Base-by-base conservation (phyloP, 2,888 invertebrate species). In the Matsumyia berberina region DNA sequence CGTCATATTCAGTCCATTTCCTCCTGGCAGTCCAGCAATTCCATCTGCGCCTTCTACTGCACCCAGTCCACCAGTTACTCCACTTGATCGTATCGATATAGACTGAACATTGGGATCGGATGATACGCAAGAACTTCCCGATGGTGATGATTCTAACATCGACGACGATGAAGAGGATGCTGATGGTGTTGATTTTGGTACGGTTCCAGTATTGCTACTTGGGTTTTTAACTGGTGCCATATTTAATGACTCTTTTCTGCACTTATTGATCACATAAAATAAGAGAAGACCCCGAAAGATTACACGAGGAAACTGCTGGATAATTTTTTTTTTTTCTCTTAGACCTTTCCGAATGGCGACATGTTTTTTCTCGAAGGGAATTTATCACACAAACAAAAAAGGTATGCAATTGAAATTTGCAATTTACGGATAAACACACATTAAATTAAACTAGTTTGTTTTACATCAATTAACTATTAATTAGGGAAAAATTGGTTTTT, bases 111-210 rank as follows among this genome's bases (percentile, higher is more conserved):
- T 83, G 8, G 62, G 79, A 29, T 79, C 69, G 4, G 73, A 74
- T 12, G 83, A 69, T 44, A 73, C 55, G 5, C 57, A n/a, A 6
- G 79, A 62, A 29, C 60, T 74, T 15, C 67, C 72, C 11, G 73
- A 51, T 57, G 72, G 72, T 0, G 82, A 83, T 12, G 35, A 73
- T 42, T 83, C 82, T n/a, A 73, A 11, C 66, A 72, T 53, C 12
- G 64, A 80, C 11, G 86, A 78, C 29, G 79, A 69, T 1, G 73
- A 78, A 4, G 81, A 80, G 0, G 86, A 73, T 7, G 62, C 64
- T 24, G 93, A 92, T 74, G 93, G 92, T 92, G 94, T 94, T 67
- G 93, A 93, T 92, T 95, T 95, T 87, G 95, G 95, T 88, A 95
- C 94, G 44, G 95, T 94, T 87, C 95, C 95, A 88, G 95, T 95